A percentile compares a stretch with the other conserved stretches of the same genome.
phyloP scores from a whole-genome alignment of 2,888 invertebrate genomes.

The Acanthosepion lycidas region DNA sequence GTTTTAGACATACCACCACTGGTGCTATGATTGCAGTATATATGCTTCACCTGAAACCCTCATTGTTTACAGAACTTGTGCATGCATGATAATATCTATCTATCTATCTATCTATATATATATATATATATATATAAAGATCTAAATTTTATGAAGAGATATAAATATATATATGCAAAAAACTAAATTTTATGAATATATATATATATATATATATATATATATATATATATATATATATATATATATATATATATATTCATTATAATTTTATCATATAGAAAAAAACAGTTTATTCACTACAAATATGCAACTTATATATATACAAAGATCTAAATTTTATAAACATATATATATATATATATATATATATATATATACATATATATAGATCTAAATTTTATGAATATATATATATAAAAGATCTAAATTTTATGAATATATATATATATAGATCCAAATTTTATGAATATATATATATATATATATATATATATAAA shows the following conservation, averaged over 20 bases:
- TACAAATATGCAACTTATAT: too few species aligned
- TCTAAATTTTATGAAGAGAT: too few species aligned
- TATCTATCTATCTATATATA: slow-evolving; percentile 41
- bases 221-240: slow-evolving; percentile 8
- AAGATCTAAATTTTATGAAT: neutral
- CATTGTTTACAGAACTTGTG: too few species aligned
- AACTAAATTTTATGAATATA: neutral
- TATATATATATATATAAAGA: neutral
- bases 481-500: too few species aligned
- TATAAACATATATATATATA: neutral
- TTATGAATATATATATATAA: neutral
- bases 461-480: neutral
- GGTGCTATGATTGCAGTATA: too few species aligned
- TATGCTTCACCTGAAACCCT: too few species aligned
- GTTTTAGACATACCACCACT: too few species aligned
- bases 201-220: slow-evolving; percentile 37
- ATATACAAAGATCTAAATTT: too few species aligned
- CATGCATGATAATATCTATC: neutral
- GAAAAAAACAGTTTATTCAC: too few species aligned
- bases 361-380: slow-evolving; percentile 48
- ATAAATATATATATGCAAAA: too few species aligned
- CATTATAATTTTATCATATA: too few species aligned
- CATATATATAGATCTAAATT: neutral
- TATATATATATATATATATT: neutral
- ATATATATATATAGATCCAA: neutral